These are phyloP conservation scores for Nycticorax nycticorax DNA, from an alignment of 2,113 vertebrate species.

Conservation along the genomic window DNA sequence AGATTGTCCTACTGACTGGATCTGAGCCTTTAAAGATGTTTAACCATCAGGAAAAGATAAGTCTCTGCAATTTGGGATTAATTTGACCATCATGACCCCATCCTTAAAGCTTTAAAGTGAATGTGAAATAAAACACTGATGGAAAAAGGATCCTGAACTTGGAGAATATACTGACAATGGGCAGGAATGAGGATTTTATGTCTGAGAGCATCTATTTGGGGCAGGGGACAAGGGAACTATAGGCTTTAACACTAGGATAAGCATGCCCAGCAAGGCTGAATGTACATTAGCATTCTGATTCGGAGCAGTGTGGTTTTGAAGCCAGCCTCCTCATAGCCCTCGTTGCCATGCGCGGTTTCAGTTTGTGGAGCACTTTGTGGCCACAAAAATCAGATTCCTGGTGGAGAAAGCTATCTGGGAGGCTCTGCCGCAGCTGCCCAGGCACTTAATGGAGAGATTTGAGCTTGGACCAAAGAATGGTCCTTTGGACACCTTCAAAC, in stretches of 20 bases:
- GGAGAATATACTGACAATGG: background rate
- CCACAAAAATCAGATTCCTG: background rate
- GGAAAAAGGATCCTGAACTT: background rate
- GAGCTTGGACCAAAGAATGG: background rate
- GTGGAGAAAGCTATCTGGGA: background rate
- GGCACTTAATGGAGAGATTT: background rate
- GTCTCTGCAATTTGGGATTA: background rate
- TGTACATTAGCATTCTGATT: background rate
- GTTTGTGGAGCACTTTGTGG: background rate
- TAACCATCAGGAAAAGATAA: background rate
- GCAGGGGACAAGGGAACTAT: background rate
- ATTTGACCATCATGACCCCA: background rate
- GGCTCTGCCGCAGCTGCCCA: background rate
- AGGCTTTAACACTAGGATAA: background rate
- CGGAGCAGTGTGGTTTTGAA: background rate
- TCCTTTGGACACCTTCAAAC: background rate
- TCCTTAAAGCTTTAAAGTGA: background rate
- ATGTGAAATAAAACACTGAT: background rate
- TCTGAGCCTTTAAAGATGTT: background rate
- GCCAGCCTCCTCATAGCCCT: background rate
- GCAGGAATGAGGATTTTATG: background rate
- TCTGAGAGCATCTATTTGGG: background rate
- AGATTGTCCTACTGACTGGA: background rate
- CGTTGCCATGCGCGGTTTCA: background rate
- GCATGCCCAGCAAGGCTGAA: background rate